Base-by-base conservation (phyloP, 2,113 vertebrate species). In the Chaetorhynchus papuensis region DNA sequence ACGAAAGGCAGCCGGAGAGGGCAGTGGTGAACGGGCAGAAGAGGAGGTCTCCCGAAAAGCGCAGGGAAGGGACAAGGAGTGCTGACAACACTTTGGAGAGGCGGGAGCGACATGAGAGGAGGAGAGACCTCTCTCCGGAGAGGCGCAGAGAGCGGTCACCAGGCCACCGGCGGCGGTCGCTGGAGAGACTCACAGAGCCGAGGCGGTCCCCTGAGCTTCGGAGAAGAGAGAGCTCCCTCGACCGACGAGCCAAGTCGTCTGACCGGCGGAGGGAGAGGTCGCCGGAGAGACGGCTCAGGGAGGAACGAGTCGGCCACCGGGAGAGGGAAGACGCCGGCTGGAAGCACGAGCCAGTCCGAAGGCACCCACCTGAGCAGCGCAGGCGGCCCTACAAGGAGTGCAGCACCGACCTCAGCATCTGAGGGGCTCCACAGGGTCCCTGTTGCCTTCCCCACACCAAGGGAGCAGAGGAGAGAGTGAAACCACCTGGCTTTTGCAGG, bases 361-460 rank as follows among this genome's bases (percentile, higher is more conserved):
- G 98, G 87, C 94, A 95, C 17, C 72, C 88, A 20, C 97, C 98
- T 0, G 99, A 99, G 97, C 98, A 98, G 94, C 98, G 98, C 95
- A 97, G 99, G 96, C 98, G 98, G 80, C 98, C 98, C 28, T 99
- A 99, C 98, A 99, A 99, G 98, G 99, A 98, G 54, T 99, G 98
- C 97, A 98, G 98, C 98, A 99, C 98, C 88, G 99, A 99, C 98
- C 99, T 99, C 97, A 99, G 99, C 95, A 99, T 99, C 98, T 99
- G 98, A 99, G 96, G 94, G 96, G 83, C 45, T 79, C 89, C 86
- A 47, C n/a, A 77, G 92, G 89, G 94, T 90, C 79, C 76, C 87
- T 24, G 10, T 23, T 90, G 3, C 87, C 52, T 89, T 72, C 96
- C 88, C 94, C 93, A 30, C 56, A 42, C 90, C 84, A 11, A 42